These are phyloP conservation scores for Melanerpes aurifrons DNA, from an alignment of 2,113 vertebrate species.

Conservation along the genomic window DNA sequence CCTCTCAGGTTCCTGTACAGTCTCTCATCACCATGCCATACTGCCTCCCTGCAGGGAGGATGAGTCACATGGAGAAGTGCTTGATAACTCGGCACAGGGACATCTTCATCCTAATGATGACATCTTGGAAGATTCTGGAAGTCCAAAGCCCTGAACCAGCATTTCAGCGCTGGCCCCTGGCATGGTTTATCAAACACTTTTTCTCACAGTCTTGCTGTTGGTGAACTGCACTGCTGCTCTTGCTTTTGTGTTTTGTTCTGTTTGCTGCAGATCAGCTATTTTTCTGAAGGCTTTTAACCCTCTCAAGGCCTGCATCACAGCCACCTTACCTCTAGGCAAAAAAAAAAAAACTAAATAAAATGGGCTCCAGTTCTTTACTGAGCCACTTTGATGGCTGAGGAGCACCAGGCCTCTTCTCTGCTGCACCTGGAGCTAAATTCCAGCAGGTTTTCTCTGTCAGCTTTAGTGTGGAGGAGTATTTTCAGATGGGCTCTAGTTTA, in stretches of 20 bases:
- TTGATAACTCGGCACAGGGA: constrained; percentile 44
- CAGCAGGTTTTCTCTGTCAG: background rate
- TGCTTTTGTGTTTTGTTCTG: background rate
- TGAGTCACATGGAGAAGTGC: constrained; percentile 31
- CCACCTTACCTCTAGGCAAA: background rate
- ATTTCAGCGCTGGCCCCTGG: background rate
- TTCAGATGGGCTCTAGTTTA: background rate
- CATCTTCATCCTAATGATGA: background rate
- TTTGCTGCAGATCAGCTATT: background rate
- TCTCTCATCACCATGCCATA: background rate
- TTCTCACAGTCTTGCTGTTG: constrained; percentile 2
- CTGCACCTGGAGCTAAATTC: background rate
- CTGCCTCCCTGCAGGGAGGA: background rate
- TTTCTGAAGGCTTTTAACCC: constrained; percentile 31
- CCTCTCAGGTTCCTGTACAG: background rate
- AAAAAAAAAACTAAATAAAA: background rate
- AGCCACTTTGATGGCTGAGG: background rate
- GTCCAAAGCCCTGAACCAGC: background rate
- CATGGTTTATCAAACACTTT: constrained; percentile 58
- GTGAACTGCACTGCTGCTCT: background rate
- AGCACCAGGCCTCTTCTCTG: background rate
- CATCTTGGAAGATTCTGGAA: background rate
- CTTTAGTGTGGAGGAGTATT: background rate
- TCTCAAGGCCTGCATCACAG: background rate
- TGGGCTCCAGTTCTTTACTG: background rate